These are phyloP conservation scores for Myanophis thanlyinensis DNA, from an alignment of 2,113 vertebrate species.

Conservation along the genomic window DNA sequence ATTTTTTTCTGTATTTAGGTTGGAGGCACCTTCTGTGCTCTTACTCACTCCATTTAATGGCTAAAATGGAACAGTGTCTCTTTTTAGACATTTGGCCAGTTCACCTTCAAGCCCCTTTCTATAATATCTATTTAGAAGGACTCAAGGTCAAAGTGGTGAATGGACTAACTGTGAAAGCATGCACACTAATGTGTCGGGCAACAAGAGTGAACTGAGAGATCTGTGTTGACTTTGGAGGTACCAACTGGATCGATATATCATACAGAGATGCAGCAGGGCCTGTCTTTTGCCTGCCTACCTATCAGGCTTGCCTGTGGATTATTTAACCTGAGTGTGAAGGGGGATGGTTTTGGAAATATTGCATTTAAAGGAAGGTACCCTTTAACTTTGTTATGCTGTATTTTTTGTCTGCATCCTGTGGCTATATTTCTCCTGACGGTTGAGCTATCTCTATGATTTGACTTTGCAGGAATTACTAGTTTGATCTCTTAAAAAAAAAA, in stretches of 20 bases:
- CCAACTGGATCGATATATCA: background rate
- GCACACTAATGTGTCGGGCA: background rate
- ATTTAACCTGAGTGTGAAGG: background rate
- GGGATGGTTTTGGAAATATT: background rate
- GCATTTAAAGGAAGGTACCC: background rate
- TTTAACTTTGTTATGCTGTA: background rate
- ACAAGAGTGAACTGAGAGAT: background rate
- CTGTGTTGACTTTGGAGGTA: background rate
- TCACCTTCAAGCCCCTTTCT: background rate
- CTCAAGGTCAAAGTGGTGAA: background rate
- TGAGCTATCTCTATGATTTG: background rate
- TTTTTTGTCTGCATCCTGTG: background rate
- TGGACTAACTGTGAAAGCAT: background rate
- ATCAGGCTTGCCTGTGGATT: background rate
- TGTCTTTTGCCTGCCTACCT: background rate
- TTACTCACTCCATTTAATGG: background rate
- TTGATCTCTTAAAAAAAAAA: background rate
- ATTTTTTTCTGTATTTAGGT: background rate
- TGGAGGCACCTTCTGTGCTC: background rate
- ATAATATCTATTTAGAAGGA: background rate
- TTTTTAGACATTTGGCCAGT: background rate
- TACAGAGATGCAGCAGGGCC: background rate
- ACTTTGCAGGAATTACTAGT: background rate
- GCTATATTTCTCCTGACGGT: background rate
- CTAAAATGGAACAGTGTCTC: background rate